phyloP scores from a whole-genome alignment of 2,888 invertebrate genomes.

The Cybosia mesomella region DNA sequence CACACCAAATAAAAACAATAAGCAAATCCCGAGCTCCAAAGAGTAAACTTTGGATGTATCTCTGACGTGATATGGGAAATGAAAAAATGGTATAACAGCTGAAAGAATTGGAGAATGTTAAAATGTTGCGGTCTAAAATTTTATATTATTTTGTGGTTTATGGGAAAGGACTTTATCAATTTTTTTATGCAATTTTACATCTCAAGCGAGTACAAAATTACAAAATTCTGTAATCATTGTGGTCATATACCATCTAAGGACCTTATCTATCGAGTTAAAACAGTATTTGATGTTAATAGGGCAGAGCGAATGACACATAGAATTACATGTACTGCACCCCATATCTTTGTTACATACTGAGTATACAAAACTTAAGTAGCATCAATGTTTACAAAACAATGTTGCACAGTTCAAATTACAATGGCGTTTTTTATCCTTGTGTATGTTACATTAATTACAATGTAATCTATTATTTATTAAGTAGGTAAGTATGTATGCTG shows the following conservation, averaged over 20 bases:
- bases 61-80: too few relatives aligned
- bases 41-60: too few relatives aligned
- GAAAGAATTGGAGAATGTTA: too few relatives aligned
- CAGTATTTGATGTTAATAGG: not conserved
- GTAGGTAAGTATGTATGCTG: too few relatives aligned
- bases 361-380: not conserved
- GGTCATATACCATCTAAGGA: not conserved
- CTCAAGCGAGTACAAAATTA: not conserved
- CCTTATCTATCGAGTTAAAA: not conserved
- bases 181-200: too few relatives aligned
- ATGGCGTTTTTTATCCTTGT: not conserved
- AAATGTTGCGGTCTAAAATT: too few relatives aligned
- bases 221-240: not conserved
- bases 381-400: not conserved
- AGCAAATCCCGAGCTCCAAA: too few relatives aligned
- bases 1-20: too few relatives aligned
- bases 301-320: conserved; percentile 1
- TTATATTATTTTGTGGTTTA: too few relatives aligned
- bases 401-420: not conserved
- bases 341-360: not conserved
- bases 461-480: too few relatives aligned
- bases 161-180: too few relatives aligned
- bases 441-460: not conserved
- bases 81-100: too few relatives aligned
- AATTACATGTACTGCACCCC: not conserved